These are phyloP conservation scores for Marisa cornuarietis DNA, from an alignment of 1,140 invertebrate genomes.

Conservation along the genomic window DNA sequence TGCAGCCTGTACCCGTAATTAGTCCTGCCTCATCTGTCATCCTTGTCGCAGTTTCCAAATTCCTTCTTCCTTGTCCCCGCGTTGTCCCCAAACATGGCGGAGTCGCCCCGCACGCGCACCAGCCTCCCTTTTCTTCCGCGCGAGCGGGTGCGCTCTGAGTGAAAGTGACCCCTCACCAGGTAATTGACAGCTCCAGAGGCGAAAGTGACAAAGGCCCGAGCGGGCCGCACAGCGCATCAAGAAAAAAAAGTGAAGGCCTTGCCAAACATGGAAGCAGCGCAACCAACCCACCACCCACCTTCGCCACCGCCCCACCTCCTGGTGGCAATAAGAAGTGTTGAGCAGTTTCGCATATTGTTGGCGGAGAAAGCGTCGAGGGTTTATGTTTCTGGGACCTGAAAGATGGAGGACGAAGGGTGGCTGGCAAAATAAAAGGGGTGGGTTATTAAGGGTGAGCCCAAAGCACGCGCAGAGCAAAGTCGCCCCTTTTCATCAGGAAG, in stretches of 20 bases:
- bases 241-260: neutral
- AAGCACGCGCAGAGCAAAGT: neutral
- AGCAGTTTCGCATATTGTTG: neutral
- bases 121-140: neutral
- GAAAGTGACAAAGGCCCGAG: neutral
- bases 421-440: too few species aligned
- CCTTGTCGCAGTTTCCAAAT: too few species aligned
- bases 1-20: too few species aligned
- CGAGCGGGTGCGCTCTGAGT: neutral
- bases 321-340: neutral
- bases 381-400: neutral
- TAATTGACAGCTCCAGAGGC: constrained; percentile 15
- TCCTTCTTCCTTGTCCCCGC: too few species aligned
- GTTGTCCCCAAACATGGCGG: too few species aligned
- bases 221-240: neutral
- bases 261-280: too few species aligned
- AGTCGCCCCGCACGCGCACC: constrained; percentile 8
- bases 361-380: neutral
- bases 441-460: neutral
- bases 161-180: constrained; percentile 17
- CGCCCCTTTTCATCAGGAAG: too few species aligned
- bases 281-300: too few species aligned
- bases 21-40: too few species aligned
- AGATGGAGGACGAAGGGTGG: neutral
- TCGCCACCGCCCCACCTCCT: too few species aligned